phyloP scores from a whole-genome alignment of 2,797 vertebrate genomes.

The Melanogrammus aeglefinus region DNA sequence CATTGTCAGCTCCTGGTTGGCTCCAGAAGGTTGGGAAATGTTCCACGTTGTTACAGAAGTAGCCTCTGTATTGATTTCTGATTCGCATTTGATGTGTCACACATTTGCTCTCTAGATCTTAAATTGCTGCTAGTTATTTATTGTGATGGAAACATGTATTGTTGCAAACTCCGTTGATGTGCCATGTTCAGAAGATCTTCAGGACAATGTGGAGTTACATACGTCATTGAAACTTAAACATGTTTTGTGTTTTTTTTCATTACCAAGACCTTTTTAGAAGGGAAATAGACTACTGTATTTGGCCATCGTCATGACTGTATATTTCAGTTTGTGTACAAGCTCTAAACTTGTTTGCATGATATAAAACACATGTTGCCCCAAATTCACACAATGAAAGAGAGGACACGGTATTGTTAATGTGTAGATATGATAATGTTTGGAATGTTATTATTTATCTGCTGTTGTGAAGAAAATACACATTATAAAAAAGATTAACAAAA shows the following conservation, averaged over 20 bases:
- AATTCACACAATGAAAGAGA: slow-evolving; percentile 57
- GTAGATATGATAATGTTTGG: slow-evolving; percentile 83
- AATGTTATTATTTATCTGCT: slow-evolving; percentile 91
- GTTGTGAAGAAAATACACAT: slow-evolving; percentile 64
- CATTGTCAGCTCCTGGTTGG: not conserved
- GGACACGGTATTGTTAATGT: slow-evolving; percentile 73
- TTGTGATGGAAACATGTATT: slow-evolving; percentile 61
- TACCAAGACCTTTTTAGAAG: not conserved
- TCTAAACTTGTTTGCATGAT: slow-evolving; percentile 81
- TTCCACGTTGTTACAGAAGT: not conserved
- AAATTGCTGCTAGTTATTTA: slow-evolving; percentile 59
- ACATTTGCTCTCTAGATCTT: slow-evolving; percentile 32
- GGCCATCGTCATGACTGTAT: slow-evolving; percentile 46
- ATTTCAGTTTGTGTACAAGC: slow-evolving; percentile 44
- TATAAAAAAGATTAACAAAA: slow-evolving; percentile 37
- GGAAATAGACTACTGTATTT: not conserved
- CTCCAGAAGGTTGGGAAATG: not conserved
- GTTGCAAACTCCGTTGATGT: slow-evolving; percentile 40
- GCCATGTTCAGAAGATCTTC: slow-evolving; percentile 42
- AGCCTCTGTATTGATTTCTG: slow-evolving; percentile 17
- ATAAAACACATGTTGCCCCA: slow-evolving; percentile 65
- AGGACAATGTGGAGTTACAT: slow-evolving; percentile 28
- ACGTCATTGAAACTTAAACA: slow-evolving; percentile 10
- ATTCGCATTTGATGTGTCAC: slow-evolving; percentile 40
- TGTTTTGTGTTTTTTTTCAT: slow-evolving; percentile 24